Evolutionary conservation across 2,888 invertebrate genomes (phyloP), one percentile per base, ranked within the genome.

Genomic region (Epirrita christyi): DNA sequence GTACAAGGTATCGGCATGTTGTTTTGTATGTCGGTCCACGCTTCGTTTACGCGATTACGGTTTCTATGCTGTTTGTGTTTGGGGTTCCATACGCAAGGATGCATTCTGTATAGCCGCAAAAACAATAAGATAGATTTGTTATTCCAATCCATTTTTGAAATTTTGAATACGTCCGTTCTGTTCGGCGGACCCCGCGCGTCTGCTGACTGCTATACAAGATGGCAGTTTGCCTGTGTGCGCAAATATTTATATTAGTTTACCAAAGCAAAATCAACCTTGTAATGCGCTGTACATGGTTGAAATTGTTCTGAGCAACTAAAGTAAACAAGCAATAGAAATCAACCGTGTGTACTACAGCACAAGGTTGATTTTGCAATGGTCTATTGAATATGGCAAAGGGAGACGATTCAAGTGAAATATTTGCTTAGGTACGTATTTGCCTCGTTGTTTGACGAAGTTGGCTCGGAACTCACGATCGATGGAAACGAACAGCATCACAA

Each of bases 71-170:
- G 10, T 11, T 43, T 43, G 46, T 61, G 48, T 50, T 59, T 59
- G 0, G 58, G 60, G 7, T 68, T 46, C 67, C 67, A 67, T 29
- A 68, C 53, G 32, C 56, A 59, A 6, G 63, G 54, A 37, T 67
- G 64, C 6, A n/a, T 43, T 40, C 57, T 55, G 40, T 67, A 53
- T 3, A 67, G 49, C n/a, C 50, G 38, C 11, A 68, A 29, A 9
- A 60, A 34, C 9, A n/a, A 8, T 0, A 57, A 9, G 0, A 57
- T 48, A 0, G 52, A 46, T 8, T 47, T 43, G 11, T 57, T 57
- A 0, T 47, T 52, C 57, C 57, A 57, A 44, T 57, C 52, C 57
- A 57, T 52, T 11, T 14, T 14, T 11, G 29, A 29, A 37, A 29
- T 47, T 47, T 34, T 14, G 1, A 14, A 46, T 37, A 46, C 52